Evolutionary conservation across 2,888 invertebrate species (phyloP).

Genomic region (Ceramica pisi): DNA sequence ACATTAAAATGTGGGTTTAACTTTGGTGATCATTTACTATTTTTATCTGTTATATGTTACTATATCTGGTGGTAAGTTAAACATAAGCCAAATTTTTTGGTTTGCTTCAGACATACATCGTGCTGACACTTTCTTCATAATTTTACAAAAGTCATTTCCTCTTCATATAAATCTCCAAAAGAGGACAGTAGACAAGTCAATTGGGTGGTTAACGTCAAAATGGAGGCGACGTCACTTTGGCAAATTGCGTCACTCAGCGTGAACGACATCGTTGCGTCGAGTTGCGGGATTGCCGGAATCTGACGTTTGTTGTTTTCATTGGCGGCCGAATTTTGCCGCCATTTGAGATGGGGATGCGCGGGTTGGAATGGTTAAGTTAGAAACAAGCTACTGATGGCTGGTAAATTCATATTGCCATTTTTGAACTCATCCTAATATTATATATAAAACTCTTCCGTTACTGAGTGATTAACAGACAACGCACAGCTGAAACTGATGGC

Average conservation of each 20-base stretch:
- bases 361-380: not conserved
- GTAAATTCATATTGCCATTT: not conserved
- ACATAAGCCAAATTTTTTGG: too few species aligned
- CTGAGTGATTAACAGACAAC: too few species aligned
- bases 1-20: too few species aligned
- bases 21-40: too few species aligned
- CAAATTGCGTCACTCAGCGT: constrained; percentile 28
- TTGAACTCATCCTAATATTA: too few species aligned
- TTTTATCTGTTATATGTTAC: too few species aligned
- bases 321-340: constrained; percentile 1
- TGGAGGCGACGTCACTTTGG: constrained; percentile 13
- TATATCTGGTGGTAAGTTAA: too few species aligned
- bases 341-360: constrained; percentile 1
- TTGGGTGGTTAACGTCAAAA: constrained; percentile 22
- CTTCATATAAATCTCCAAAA: not conserved
- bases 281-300: not conserved
- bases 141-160: not conserved
- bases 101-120: too few species aligned
- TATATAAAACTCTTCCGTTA: too few species aligned
- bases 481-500: too few species aligned
- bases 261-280: constrained; percentile 30
- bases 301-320: constrained; percentile 34
- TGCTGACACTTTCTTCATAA: too few species aligned
- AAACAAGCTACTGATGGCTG: not conserved
- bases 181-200: constrained; percentile 7